Evolutionary conservation across 2,797 vertebrate species (phyloP).

Genomic region (Sebastiscus tertius): DNA sequence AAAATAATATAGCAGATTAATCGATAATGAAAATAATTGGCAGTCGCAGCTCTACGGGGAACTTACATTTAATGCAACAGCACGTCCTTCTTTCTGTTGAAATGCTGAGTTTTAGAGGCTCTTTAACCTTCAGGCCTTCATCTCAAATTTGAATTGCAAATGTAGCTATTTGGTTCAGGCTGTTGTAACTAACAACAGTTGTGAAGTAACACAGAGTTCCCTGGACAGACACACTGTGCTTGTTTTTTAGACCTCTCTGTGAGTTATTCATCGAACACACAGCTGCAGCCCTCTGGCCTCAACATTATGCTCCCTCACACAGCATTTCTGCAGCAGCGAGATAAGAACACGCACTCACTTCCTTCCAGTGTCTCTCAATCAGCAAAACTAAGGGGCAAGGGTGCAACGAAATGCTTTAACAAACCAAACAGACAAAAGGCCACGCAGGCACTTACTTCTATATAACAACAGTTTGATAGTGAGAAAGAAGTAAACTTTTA

Average conservation of each 20-base stretch:
- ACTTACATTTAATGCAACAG: neutral
- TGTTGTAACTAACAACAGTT: slow-evolving; percentile 28
- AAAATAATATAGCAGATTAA: neutral
- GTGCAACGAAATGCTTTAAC: neutral
- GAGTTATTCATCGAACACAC: slow-evolving; percentile 17
- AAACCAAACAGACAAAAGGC: slow-evolving; percentile 1
- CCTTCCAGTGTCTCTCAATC: slow-evolving; percentile 73
- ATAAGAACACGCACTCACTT: slow-evolving; percentile 69
- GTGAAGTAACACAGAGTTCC: slow-evolving; percentile 4
- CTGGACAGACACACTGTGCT: neutral
- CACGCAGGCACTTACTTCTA: neutral
- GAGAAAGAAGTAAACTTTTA: neutral
- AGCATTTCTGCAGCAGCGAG: slow-evolving; percentile 54
- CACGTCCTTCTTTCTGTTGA: neutral
- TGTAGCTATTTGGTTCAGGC: slow-evolving; percentile 38
- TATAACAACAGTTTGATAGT: slow-evolving; percentile 17
- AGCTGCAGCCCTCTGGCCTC: neutral
- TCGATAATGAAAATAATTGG: neutral
- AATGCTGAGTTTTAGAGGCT: neutral
- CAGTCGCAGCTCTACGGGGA: neutral
- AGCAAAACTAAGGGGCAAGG: slow-evolving; percentile 55
- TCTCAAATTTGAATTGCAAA: slow-evolving; percentile 77
- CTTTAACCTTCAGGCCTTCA: neutral
- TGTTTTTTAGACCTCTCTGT: slow-evolving; percentile 17
- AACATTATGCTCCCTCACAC: slow-evolving; percentile 46